Conservation (phyloP, 1,140 invertebrate genomes). For the Aphelenchoides fujianensis region DNA sequence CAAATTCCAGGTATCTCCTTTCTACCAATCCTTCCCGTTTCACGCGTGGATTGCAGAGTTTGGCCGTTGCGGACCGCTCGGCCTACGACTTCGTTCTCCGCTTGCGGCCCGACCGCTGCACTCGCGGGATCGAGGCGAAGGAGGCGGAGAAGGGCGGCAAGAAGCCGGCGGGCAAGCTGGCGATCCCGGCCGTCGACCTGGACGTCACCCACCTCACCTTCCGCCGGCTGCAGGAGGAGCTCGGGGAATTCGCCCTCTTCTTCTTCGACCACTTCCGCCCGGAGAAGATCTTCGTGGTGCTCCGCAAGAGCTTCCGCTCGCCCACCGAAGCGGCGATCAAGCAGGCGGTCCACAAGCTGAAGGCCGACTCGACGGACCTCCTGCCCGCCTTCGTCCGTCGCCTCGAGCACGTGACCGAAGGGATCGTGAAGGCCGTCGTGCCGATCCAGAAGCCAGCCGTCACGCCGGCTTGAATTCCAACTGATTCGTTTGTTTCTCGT, state of each 20-base stretch:
- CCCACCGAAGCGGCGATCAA: neutral
- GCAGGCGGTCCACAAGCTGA: neutral
- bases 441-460: neutral
- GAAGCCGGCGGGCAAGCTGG: neutral
- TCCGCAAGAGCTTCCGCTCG: neutral
- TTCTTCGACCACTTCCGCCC: constrained; percentile 13
- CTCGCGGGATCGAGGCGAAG: neutral
- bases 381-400: neutral
- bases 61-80: neutral
- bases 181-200: constrained; percentile 7
- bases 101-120: neutral
- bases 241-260: neutral
- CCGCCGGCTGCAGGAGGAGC: neutral
- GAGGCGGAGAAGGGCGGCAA: constrained; percentile 5
- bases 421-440: neutral
- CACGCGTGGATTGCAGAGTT: neutral
- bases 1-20: neutral
- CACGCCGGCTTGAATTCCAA: too few relatives aligned
- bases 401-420: neutral
- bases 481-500: too few relatives aligned
- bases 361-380: neutral
- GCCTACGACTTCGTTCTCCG: neutral
- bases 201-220: neutral
- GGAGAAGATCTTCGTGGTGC: neutral
- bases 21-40: neutral